These are phyloP conservation scores for Bruchidius siliquastri DNA, from an alignment of 2,888 invertebrate species.

Conservation along the genomic window DNA sequence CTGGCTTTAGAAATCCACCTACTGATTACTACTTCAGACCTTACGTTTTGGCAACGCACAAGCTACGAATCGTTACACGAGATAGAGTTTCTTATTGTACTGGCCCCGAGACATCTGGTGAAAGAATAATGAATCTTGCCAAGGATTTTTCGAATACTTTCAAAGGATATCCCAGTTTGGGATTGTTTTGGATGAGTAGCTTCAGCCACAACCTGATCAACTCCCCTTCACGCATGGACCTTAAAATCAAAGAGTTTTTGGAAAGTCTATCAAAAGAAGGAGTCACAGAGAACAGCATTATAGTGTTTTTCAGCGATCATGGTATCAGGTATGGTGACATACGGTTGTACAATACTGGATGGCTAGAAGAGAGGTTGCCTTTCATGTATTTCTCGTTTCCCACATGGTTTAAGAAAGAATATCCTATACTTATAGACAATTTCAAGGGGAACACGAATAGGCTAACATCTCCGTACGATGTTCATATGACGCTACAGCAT, in stretches of 20 bases:
- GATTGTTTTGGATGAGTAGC: slow-evolving; percentile 75
- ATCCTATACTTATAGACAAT: slow-evolving; percentile 55
- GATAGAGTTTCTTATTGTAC: slow-evolving; percentile 53
- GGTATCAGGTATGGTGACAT: slow-evolving; percentile 75
- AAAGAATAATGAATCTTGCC: slow-evolving; percentile 66
- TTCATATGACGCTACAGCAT: slow-evolving; percentile 68
- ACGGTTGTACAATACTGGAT: slow-evolving; percentile 65
- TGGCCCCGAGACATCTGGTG: slow-evolving; percentile 60
- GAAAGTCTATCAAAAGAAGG: slow-evolving; percentile 54
- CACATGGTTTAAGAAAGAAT: slow-evolving; percentile 52
- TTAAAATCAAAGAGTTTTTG: slow-evolving; percentile 56
- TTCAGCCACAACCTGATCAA: slow-evolving; percentile 71
- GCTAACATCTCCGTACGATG: slow-evolving; percentile 71
- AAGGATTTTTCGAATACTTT: slow-evolving; percentile 54
- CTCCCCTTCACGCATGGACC: slow-evolving; percentile 66
- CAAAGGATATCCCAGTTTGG: slow-evolving; percentile 61
- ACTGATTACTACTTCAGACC: slow-evolving; percentile 79
- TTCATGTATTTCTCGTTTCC: slow-evolving; percentile 69
- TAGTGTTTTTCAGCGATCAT: slow-evolving; percentile 70
- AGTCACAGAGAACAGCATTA: slow-evolving; percentile 45
- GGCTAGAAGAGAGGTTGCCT: slow-evolving; percentile 78
- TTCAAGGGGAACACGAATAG: slow-evolving; percentile 61
- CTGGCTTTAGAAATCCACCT: slow-evolving; percentile 67
- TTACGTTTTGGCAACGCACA: slow-evolving; percentile 65
- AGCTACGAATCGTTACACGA: slow-evolving; percentile 32